Evolutionary conservation across 2,797 vertebrate genomes (phyloP).

Genomic region (Pipistrellus kuhlii): DNA sequence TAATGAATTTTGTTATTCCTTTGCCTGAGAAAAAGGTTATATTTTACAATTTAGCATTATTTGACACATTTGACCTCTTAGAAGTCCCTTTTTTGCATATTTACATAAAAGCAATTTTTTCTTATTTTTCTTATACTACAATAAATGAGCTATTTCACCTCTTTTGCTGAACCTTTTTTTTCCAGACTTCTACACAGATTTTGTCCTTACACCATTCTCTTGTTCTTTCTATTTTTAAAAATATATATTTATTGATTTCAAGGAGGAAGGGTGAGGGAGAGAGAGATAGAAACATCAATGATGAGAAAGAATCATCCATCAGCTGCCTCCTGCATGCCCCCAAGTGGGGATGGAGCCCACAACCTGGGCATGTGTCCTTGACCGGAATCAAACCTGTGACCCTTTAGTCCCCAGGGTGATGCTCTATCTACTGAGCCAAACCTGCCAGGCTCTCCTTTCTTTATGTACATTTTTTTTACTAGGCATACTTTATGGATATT

Average conservation of each 20-base stretch:
- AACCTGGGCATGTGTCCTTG: too few species aligned
- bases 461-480: neutral
- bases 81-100: neutral
- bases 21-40: slow-evolving; percentile 1
- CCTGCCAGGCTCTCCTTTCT: neutral
- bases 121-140: neutral
- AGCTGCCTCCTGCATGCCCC: too few species aligned
- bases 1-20: neutral
- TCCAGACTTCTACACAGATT: neutral
- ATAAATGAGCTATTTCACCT: neutral
- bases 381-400: too few species aligned
- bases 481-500: neutral
- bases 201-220: neutral
- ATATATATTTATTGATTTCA: too few species aligned
- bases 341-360: too few species aligned
- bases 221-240: too few species aligned
- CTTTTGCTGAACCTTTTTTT: neutral
- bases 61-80: neutral
- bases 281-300: too few species aligned
- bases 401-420: too few species aligned
- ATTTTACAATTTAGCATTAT: neutral
- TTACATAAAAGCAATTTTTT: neutral
- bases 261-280: too few species aligned
- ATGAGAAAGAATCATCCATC: too few species aligned
- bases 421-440: too few species aligned